Conservation (phyloP, 2,888 invertebrate genomes). For the Sepioteuthis lessoniana region DNA sequence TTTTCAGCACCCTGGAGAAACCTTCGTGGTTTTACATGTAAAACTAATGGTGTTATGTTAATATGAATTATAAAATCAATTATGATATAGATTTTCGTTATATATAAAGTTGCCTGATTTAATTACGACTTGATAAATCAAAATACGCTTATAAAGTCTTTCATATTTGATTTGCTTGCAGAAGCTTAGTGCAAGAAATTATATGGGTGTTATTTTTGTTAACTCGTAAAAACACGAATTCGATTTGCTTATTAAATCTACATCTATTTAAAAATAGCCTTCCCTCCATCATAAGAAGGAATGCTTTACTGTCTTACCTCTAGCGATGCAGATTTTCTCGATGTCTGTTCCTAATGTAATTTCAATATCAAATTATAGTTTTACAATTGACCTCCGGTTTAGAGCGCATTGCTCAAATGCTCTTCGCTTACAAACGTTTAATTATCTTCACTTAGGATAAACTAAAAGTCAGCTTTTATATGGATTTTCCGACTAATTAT, state of each 20-base stretch:
- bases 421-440: background rate
- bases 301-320: background rate
- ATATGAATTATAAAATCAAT: background rate
- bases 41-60: background rate
- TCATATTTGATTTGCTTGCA: background rate
- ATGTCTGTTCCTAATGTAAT: background rate
- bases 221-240: background rate
- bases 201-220: background rate
- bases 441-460: background rate
- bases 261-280: background rate
- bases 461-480: no score
- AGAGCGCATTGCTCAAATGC: background rate
- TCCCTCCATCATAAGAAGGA: background rate
- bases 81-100: background rate
- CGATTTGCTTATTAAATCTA: background rate
- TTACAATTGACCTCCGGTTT: background rate
- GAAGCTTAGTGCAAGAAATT: background rate
- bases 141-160: background rate
- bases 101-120: background rate
- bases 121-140: background rate
- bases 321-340: background rate
- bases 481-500: no score
- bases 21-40: background rate
- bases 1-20: background rate
- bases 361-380: background rate